Conservation (phyloP, 2,113 vertebrate genomes). For the Noturus placidus region DNA sequence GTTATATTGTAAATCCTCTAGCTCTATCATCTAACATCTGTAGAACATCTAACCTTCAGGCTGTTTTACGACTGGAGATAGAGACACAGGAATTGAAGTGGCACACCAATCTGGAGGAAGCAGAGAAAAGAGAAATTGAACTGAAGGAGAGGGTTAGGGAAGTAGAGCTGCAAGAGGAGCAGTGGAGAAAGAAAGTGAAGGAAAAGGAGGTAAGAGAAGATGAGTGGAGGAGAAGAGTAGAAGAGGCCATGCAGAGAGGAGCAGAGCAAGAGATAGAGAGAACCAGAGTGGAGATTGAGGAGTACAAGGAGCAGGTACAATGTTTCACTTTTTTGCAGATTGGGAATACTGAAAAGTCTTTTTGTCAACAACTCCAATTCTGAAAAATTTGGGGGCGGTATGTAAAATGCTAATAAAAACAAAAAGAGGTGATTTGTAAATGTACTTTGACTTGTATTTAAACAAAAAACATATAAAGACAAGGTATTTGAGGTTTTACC, state of each 20-base stretch:
- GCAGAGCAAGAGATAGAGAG: conserved; percentile 55
- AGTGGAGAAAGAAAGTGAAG: conserved; percentile 41
- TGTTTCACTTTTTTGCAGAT: not conserved
- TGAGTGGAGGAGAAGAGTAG: conserved; percentile 39
- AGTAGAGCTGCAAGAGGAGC: conserved; percentile 32
- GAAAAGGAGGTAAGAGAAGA: conserved; percentile 48
- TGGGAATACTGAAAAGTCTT: not conserved
- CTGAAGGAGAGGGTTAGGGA: conserved; percentile 38
- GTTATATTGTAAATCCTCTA: not conserved
- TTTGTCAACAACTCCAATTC: no score
- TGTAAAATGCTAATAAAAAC: no score
- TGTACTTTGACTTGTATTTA: no score
- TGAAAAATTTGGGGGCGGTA: no score
- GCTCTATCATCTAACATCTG: not conserved
- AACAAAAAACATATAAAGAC: no score
- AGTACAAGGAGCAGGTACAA: conserved; percentile 72
- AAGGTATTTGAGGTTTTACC: no score
- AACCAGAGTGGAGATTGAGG: conserved; percentile 57
- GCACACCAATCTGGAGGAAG: conserved; percentile 37
- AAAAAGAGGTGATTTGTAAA: no score
- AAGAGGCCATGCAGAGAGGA: conserved; percentile 48
- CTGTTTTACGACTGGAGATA: conserved; percentile 30
- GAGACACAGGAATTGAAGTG: conserved; percentile 24
- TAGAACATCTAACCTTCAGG: conserved; percentile 6
- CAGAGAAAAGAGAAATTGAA: conserved; percentile 30